Evolutionary conservation across 2,797 vertebrate genomes (phyloP).

Genomic region (Sphenopsis melanotis): DNA sequence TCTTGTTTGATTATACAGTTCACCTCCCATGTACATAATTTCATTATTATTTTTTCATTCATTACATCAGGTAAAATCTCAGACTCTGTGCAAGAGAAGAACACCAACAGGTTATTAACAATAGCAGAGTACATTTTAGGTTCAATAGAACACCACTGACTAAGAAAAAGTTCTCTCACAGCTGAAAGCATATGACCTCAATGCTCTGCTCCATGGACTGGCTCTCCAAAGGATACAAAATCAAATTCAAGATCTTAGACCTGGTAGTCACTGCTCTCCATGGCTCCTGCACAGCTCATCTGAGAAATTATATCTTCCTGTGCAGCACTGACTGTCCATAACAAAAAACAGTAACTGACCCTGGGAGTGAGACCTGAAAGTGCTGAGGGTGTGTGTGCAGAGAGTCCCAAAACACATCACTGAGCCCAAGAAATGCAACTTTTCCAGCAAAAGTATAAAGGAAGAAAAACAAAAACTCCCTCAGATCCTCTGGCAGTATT

Average conservation of each 20-base stretch:
- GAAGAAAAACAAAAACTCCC: accelerated
- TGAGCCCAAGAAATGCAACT: neutral
- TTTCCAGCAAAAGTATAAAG: neutral
- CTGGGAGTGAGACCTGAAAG: neutral
- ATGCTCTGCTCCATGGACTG: neutral
- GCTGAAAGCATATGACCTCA: neutral
- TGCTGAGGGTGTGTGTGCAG: neutral
- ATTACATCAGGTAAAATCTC: neutral
- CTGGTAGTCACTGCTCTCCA: neutral
- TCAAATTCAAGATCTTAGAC: neutral
- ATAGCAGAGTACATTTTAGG: neutral
- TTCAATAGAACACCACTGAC: neutral
- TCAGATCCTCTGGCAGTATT: neutral
- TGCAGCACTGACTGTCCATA: neutral
- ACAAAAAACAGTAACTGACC: neutral
- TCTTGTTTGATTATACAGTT: neutral
- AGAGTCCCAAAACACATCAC: neutral
- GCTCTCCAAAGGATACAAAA: slow-evolving; percentile 6
- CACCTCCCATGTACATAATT: neutral
- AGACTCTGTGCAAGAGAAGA: neutral
- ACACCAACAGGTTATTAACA: neutral
- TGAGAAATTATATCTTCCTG: neutral
- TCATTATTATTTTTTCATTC: neutral
- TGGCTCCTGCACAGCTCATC: neutral
- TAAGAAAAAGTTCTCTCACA: neutral